Conservation (phyloP, 1,140 invertebrate genomes). For the Metaphire vulgaris region DNA sequence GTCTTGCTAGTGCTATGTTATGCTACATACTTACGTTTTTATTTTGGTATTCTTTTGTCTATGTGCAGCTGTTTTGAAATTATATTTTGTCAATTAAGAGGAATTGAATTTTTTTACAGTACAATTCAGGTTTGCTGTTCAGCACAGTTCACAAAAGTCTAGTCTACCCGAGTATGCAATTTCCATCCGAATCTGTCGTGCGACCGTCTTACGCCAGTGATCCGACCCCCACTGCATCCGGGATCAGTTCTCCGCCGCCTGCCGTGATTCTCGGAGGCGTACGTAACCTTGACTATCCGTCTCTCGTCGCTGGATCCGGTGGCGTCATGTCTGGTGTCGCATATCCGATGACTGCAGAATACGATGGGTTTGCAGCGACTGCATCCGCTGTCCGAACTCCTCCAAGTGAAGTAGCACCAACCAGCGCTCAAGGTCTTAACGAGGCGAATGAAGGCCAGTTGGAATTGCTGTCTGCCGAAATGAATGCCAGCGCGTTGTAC, state of each 20-base stretch:
- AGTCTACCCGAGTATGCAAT: background rate
- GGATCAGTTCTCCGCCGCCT: slow-evolving; percentile 12
- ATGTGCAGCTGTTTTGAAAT: too few relatives aligned
- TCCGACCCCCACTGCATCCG: background rate
- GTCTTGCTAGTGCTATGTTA: too few relatives aligned
- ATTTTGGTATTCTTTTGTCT: too few relatives aligned
- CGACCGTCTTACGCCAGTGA: background rate
- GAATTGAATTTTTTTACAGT: too few relatives aligned
- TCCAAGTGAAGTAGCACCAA: slow-evolving; percentile 1
- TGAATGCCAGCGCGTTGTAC: slow-evolving; percentile 72
- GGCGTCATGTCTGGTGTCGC: slow-evolving; percentile 29
- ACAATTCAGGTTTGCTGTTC: background rate
- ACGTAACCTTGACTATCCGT: slow-evolving; percentile 57
- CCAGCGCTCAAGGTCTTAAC: slow-evolving; percentile 3
- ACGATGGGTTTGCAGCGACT: slow-evolving; percentile 21
- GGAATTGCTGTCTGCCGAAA: slow-evolving; percentile 58
- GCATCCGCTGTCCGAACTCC: slow-evolving; percentile 11
- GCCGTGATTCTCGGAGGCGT: slow-evolving; percentile 48
- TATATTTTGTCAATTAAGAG: too few relatives aligned
- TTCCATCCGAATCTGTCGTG: background rate
- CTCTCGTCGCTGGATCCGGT: slow-evolving; percentile 43
- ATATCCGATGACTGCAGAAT: slow-evolving; percentile 21
- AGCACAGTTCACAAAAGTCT: background rate
- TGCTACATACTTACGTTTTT: too few relatives aligned
- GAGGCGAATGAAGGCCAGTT: slow-evolving; percentile 37